Percentiles rank a stretch among this genome's conserved stretches.
phyloP scores from a whole-genome alignment of 2,888 invertebrate species.

The Eumerus sabulonum region DNA sequence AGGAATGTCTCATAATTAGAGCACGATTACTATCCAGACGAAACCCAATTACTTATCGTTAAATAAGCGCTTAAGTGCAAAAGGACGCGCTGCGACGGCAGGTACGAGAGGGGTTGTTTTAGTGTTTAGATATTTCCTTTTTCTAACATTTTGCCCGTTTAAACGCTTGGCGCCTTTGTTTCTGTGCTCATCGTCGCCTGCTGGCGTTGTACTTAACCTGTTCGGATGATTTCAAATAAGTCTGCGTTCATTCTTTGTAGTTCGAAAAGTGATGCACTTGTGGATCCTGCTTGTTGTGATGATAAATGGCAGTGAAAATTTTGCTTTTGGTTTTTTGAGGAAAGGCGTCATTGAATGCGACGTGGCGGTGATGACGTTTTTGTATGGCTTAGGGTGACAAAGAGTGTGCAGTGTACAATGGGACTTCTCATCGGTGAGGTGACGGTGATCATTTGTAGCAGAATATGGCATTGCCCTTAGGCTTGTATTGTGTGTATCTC shows the following conservation, averaged over 20 bases:
- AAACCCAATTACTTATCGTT: constrained; percentile 65
- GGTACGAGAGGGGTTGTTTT: constrained; percentile 10
- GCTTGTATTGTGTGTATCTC: too few species aligned
- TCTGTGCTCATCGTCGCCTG: too few species aligned
- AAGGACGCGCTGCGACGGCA: not conserved
- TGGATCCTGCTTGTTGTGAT: constrained; percentile 22
- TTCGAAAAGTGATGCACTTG: constrained; percentile 27
- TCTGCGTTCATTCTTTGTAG: constrained; percentile 9
- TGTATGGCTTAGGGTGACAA: too few species aligned
- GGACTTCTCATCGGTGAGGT: too few species aligned
- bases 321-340: too few species aligned
- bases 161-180: too few species aligned
- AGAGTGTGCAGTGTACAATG: too few species aligned
- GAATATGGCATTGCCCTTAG: too few species aligned
- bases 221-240: constrained; percentile 27
- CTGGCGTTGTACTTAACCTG: constrained; percentile 14
- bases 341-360: too few species aligned
- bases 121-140: constrained; percentile 15
- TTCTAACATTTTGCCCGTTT: too few species aligned
- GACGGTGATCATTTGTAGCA: too few species aligned
- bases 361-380: not conserved
- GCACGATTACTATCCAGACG: constrained; percentile 53
- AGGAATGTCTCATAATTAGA: constrained; percentile 48
- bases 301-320: not conserved
- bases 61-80: constrained; percentile 48